Evolutionary conservation across 2,888 invertebrate genomes (phyloP).

Genomic region (Exephanes ischioxanthus): DNA sequence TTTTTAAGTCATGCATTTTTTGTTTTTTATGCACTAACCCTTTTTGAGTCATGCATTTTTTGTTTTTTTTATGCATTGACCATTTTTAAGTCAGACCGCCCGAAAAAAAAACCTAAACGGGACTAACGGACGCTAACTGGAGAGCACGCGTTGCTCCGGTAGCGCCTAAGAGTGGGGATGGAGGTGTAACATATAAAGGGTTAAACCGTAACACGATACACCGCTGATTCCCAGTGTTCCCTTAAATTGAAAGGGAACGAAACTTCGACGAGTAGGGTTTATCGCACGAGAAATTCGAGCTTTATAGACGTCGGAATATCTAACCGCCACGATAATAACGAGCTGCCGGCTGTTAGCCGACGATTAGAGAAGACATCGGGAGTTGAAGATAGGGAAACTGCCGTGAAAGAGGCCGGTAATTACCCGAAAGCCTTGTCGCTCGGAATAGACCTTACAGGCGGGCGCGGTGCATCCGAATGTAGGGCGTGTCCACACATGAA

Average conservation of each 20-base stretch:
- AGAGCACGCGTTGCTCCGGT: too few species aligned
- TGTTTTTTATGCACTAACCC: too few species aligned
- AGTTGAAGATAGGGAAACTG: conserved; percentile 37
- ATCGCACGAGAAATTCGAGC: conserved; percentile 1
- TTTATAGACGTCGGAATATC: conserved; percentile 28
- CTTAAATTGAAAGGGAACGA: not conserved
- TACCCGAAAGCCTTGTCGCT: conserved; percentile 58
- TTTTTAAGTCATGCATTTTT: too few species aligned
- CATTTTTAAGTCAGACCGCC: too few species aligned
- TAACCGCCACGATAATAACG: conserved; percentile 31
- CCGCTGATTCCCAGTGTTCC: too few species aligned
- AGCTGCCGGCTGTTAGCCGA: conserved; percentile 46
- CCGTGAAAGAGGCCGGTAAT: conserved; percentile 61
- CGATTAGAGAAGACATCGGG: conserved; percentile 47
- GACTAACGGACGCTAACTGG: too few species aligned
- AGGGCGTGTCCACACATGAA: conserved; percentile 60
- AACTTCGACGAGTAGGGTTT: not conserved
- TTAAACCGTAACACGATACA: too few species aligned
- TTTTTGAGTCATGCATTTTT: too few species aligned
- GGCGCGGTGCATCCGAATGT: conserved; percentile 61
- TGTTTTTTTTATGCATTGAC: too few species aligned
- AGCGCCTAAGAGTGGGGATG: too few species aligned
- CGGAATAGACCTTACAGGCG: conserved; percentile 58
- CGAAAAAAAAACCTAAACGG: too few species aligned
- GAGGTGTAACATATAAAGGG: too few species aligned